Base-by-base conservation (phyloP, 2,797 vertebrate genomes). In the Sciaenops ocellatus region DNA sequence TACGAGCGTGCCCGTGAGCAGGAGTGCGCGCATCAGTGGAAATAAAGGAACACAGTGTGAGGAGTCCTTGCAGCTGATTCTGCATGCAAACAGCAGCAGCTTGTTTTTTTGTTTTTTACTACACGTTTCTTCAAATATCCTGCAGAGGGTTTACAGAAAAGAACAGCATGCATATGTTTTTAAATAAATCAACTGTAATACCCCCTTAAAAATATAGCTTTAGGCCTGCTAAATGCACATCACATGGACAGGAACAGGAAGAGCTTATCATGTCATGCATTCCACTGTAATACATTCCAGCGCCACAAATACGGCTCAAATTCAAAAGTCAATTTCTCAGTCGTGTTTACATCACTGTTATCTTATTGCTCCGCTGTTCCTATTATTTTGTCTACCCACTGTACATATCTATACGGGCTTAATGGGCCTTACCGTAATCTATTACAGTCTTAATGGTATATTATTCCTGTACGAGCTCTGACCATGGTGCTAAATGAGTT, bases 21-120 rank as follows among this genome's bases (percentile, higher is more conserved):
- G 4, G 26, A 9, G 75, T 54, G 64, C 76, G 24, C 67, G 59
- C 24, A 26, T 17, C 30, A 9, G 26, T 57, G 62, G 42, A 56
- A 69, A 78, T 76, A 52, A 68, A 72, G 79, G 44, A 16, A 26
- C 51, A n/a, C 28, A 51, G 62, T 71, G 64, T 34, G 77, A 67
- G 50, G 41, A 50, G 55, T 28, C 10, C 3, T 9, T 51, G 55
- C n/a, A 68, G 73, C 59, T 62, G 69, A 44, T 44, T 28, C 16
- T 34, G 13, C 54, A 18, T 8, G 24, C 41, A 11, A n/a, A 44
- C 64, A 74, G 71, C 42, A 59, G 34, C 60, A 73, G 64, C 52
- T 26, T 24, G 22, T 30, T 18, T 17, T 15, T 30, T 30, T 50
- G 20, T 20, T 20, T 20, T 20, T 48, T 8, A 16, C 13, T 28